Conservation (phyloP, 2,113 vertebrate species). For the Epinephelus cyanopodus region DNA sequence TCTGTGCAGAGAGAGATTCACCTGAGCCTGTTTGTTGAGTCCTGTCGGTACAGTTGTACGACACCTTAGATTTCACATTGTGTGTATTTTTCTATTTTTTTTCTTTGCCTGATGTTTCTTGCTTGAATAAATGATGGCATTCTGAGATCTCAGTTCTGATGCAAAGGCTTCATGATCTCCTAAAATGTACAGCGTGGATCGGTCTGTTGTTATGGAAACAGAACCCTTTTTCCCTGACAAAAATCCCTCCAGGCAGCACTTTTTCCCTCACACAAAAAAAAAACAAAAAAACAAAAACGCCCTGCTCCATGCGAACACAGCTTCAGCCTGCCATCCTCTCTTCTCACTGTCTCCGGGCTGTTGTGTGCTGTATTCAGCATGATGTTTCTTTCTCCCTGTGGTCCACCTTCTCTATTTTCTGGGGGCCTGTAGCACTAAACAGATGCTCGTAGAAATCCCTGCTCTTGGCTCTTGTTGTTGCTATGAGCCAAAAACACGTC, state of each 20-base stretch:
- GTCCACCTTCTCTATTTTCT: constrained; percentile 12
- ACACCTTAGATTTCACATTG: not conserved
- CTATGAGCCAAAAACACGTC: not conserved
- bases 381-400: not conserved
- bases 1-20: not conserved
- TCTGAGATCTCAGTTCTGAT: constrained; percentile 19
- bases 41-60: not conserved
- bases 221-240: constrained; percentile 16
- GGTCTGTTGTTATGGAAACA: constrained; percentile 71
- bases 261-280: constrained; percentile 9
- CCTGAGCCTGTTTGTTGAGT: not conserved
- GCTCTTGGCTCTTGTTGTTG: constrained; percentile 20
- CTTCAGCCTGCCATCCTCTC: constrained; percentile 17
- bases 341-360: constrained; percentile 4
- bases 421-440: not conserved
- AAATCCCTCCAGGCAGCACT: constrained; percentile 38
- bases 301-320: constrained; percentile 1
- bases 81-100: too few relatives aligned
- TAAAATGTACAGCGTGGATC: constrained; percentile 14
- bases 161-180: constrained; percentile 11
- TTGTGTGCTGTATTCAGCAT: not conserved
- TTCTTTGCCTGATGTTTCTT: not conserved
- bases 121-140: not conserved
- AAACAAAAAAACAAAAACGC: not conserved
- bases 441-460: constrained; percentile 36